Conservation (phyloP, 2,113 vertebrate species). For the Sander lucioperca region DNA sequence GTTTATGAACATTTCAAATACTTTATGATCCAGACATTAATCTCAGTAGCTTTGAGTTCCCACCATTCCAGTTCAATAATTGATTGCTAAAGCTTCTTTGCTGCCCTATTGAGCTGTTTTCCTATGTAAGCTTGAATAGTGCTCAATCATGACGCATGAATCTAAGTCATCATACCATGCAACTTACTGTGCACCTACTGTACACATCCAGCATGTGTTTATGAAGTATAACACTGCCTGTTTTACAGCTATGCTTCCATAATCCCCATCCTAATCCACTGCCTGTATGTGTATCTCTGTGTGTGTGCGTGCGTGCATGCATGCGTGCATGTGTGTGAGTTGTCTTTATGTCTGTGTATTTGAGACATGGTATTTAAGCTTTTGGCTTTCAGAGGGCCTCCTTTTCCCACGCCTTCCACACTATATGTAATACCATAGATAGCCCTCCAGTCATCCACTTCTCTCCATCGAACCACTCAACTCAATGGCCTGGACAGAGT, state of each 20-base stretch:
- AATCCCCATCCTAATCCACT: constrained; percentile 79
- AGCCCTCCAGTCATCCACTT: constrained; percentile 58
- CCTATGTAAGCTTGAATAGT: constrained; percentile 31
- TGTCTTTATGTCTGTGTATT: constrained; percentile 50
- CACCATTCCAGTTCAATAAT: constrained; percentile 34
- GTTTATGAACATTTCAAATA: constrained; percentile 22
- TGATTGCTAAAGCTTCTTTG: constrained; percentile 57
- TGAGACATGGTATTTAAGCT: constrained; percentile 65
- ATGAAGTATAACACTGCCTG: constrained; percentile 71
- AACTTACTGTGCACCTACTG: constrained; percentile 27
- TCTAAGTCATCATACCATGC: constrained; percentile 46
- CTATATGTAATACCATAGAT: constrained; percentile 52
- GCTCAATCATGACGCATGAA: constrained; percentile 36
- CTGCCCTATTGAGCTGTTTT: constrained; percentile 33
- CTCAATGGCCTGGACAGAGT: constrained; percentile 62
- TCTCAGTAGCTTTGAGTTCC: constrained; percentile 43
- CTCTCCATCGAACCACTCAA: constrained; percentile 66
- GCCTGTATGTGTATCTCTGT: constrained; percentile 18
- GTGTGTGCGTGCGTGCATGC: constrained; percentile 19
- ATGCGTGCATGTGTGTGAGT: constrained; percentile 35
- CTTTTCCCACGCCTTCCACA: constrained; percentile 64
- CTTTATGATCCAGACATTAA: constrained; percentile 27
- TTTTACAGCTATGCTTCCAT: constrained; percentile 73
- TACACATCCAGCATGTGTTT: constrained; percentile 49
- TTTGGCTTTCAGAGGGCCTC: constrained; percentile 60